Base-by-base conservation (phyloP, 2,113 vertebrate species). In the Ptilorrhoa leucosticta region DNA sequence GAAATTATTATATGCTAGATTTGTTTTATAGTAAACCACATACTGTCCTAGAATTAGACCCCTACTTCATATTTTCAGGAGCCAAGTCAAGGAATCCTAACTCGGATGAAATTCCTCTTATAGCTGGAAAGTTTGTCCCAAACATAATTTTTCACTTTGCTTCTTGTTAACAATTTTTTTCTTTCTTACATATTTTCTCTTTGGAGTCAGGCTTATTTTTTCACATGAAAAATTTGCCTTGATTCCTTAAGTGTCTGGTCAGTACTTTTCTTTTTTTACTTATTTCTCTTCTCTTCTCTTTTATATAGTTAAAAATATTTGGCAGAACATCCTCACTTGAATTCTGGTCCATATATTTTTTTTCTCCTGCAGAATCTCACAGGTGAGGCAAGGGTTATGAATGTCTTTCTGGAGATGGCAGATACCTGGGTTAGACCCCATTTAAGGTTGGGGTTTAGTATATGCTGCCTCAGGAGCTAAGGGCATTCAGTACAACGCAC, bases 1-100 rank as follows among this genome's bases (percentile, higher is more conserved):
- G 93, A 96, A 97, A 96, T 94, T 92, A 92, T 96, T 95, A 90
- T 86, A 94, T 86, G 85, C 90, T 92, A 94, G 92, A 80, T 93
- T 93, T 90, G 92, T 95, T 94, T 96, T 90, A 94, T 93, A 92
- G 95, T 92, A 95, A 95, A 83, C 88, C 79, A 81, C 85, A 47
- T 51, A 93, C 71, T 90, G 64, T 83, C 92, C 88, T 93, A 92
- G 92, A 86, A 83, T 90, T 79, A 94, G 75, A 51, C n/a, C 60
- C 51, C 47, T 86, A 16, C 64, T 90, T 92, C 13, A 54, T 50
- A 42, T 83, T 80, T 60, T 83, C 35, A 73, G 86, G 16, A 85
- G 45, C n/a, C 80, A 77, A 57, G 57, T 84, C 22, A 84, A 81
- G 71, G 65, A 84, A 19, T 77, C 10, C 24, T 65, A 57, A 27